phyloP scores from a whole-genome alignment of 2,797 vertebrate species.

The Parauchenoglanis punctatus region DNA sequence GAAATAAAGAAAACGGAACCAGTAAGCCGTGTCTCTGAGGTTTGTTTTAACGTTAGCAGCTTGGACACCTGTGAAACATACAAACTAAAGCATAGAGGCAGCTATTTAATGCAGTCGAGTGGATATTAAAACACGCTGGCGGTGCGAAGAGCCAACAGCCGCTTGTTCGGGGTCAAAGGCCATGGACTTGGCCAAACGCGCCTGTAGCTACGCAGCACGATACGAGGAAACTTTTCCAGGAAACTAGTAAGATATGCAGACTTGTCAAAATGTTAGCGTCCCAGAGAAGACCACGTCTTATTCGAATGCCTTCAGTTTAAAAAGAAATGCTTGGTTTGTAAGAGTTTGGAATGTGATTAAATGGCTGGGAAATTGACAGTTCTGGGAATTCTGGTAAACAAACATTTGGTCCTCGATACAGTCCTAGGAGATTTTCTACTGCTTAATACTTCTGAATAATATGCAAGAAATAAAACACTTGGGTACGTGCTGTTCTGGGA shows the following conservation, averaged over 20 bases:
- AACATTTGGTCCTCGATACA: neutral
- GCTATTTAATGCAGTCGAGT: neutral
- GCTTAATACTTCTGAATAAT: neutral
- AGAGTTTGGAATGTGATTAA: neutral
- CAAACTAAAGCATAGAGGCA: neutral
- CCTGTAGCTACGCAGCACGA: slow-evolving; percentile 11
- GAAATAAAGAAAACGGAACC: slow-evolving; percentile 13
- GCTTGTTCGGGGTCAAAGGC: slow-evolving; percentile 2
- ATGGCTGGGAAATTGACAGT: neutral
- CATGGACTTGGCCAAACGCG: neutral
- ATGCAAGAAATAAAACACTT: neutral
- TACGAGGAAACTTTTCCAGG: slow-evolving; percentile 33
- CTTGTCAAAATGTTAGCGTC: neutral
- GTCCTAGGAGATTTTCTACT: too few relatives aligned
- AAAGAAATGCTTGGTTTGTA: neutral
- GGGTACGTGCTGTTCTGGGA: neutral
- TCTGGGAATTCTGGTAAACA: neutral
- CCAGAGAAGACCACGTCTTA: neutral
- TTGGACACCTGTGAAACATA: slow-evolving; percentile 3
- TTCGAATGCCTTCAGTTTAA: neutral
- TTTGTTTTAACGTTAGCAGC: slow-evolving; percentile 13
- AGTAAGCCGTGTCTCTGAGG: neutral
- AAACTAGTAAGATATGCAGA: slow-evolving; percentile 16
- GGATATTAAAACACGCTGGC: slow-evolving; percentile 18
- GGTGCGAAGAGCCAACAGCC: neutral